Base-by-base conservation (phyloP, 2,113 vertebrate genomes). In the Neolamprologus brichardi region DNA sequence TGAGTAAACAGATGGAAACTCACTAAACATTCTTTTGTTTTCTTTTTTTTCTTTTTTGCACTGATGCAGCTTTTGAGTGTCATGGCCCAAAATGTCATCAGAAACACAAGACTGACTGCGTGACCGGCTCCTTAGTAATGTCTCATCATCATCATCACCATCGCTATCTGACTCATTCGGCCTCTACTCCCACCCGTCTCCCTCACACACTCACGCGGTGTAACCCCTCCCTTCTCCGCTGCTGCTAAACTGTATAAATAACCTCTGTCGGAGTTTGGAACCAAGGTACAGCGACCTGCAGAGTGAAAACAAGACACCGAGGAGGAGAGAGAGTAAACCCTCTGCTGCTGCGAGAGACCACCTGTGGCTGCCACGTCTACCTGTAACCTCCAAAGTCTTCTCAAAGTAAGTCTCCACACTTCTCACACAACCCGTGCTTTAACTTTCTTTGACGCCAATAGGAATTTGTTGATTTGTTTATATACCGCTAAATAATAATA, bases 81-180 rank as follows among this genome's bases (percentile, higher is more conserved):
- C 49, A 30, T 9, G 87, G 83, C 81, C 56, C 23, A 34, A 92
- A 92, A 92, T 92, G 90, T 93, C 91, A 89, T 86, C 85, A 88
- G 82, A 88, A 78, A 82, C 77, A 79, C 79, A 53, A 34, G 53
- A 81, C 25, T 64, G 64, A 52, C 72, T 80, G 87, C 67, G 44
- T 82, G 83, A 75, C 75, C 30, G 37, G 8, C 17, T 78, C 86
- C 34, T 92, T 92, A 90, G 82, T 91, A 87, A 93, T 89, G 83
- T 93, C 79, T 91, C 91, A 51, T 32, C 72, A 77, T 75, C 93
- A 92, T 54, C 91, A 93, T 75, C 93, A 92, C 51, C 91, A 93
- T 54, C 89, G 84, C 49, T 70, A 87, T 89, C 82, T 94, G 94
- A 95, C 92, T 93, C 92, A 93, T 81, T 37, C 51, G 17, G 75